Base-by-base conservation (phyloP, 2,888 invertebrate genomes). In the Melieria picta region DNA sequence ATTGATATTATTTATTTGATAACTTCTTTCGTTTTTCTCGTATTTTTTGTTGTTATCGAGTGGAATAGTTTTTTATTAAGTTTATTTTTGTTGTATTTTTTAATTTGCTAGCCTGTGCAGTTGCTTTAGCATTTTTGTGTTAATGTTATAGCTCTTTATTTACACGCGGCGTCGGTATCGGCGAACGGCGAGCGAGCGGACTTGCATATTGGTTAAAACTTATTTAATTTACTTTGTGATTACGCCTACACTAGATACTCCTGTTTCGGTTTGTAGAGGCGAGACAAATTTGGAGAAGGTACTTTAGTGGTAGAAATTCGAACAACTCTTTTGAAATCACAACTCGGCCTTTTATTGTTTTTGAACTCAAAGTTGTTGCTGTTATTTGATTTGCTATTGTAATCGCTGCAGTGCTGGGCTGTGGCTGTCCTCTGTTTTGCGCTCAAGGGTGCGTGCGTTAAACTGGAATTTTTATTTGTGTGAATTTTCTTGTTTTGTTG, bases 21-120 rank as follows among this genome's bases (percentile, higher is more conserved):
- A 65, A 10, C 47, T 58, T 58, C 42, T 46, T 47, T 11, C 13
- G 56, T 46, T 66, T 66, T 66, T 46, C 30, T 30, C 13, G 43
- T 52, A 9, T 50, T 50, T 50, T 50, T 50, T 50, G 50, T 52
- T 52, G 9, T 52, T 52, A 52, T 52, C 13, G 13, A 5, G n/a
- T n/a, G 13, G 6, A n/a, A 47, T 45, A 47, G 9, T 46, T 42
- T 47, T 47, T 13, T 6, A 30, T 47, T 42, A 57, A 66, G n/a
- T 42, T 57, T 57, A 47, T 48, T 47, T 56, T 66, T 52, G 16
- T 56, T 47, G 46, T 48, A 58, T 65, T 52, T 57, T 57, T 16
- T 65, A 52, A 13, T 56, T 42, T 46, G 56, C 55, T 9, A 56
- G 45, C 48, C 64, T 5, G 30, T 30, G 30, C 30, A 52, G 52